A percentile compares a stretch with the other conserved stretches of the same genome.
These are phyloP conservation scores for Alfaro cultratus DNA, from an alignment of 2,797 vertebrate species.

Conservation along the genomic window DNA sequence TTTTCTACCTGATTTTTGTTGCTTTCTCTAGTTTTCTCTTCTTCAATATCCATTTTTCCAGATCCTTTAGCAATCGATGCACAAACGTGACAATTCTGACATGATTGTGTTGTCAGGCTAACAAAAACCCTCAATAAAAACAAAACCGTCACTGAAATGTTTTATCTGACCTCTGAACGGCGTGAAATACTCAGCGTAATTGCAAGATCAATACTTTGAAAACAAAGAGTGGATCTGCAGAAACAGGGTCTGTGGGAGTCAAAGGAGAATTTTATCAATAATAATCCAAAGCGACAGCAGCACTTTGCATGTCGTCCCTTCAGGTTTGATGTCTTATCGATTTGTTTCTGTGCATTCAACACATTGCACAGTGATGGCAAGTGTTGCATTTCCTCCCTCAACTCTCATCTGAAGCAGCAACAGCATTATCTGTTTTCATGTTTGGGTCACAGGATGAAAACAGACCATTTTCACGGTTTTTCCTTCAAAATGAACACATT, in stretches of 20 bases:
- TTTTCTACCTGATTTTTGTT: neutral
- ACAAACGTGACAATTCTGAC: neutral
- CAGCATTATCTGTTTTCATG: conserved; percentile 21
- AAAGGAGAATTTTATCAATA: neutral
- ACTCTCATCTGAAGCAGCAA: conserved; percentile 14
- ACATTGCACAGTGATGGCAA: neutral
- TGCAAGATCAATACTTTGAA: neutral
- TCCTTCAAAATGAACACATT: neutral
- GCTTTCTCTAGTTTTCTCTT: neutral
- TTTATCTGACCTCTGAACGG: conserved; percentile 42
- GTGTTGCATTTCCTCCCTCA: neutral
- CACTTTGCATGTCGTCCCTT: neutral
- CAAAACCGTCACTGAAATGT: conserved; percentile 38
- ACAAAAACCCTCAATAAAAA: neutral
- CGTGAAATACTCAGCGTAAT: neutral
- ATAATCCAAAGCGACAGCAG: neutral
- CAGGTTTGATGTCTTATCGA: conserved; percentile 21
- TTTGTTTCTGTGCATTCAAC: neutral
- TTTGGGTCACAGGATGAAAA: neutral
- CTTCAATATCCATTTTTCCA: neutral
- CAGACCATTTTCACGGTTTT: neutral
- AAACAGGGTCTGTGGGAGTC: neutral
- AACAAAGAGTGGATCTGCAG: neutral
- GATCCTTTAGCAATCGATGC: neutral
- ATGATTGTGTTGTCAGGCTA: neutral